Evolutionary conservation across 2,113 vertebrate species (phyloP).

Genomic region (Sinocyclocheilus anshuiensis): DNA sequence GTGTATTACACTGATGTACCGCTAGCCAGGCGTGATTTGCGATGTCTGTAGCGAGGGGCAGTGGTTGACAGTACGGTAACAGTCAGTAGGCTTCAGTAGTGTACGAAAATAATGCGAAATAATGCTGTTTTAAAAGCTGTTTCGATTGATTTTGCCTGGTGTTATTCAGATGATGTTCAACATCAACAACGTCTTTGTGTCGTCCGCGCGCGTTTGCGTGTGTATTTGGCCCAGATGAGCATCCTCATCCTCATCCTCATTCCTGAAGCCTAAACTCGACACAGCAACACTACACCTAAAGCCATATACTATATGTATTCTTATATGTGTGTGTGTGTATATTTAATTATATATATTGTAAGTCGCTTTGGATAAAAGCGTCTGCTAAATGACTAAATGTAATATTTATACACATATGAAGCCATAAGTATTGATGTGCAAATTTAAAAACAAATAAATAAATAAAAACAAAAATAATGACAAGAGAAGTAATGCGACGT

Average conservation of each 20-base stretch:
- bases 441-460: no score
- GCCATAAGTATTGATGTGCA: no score
- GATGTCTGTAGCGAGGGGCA: background rate
- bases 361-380: no score
- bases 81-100: background rate
- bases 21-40: background rate
- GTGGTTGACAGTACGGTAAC: background rate
- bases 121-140: background rate
- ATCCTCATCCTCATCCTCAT: background rate
- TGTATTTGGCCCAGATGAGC: constrained; percentile 11
- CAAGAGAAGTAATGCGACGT: no score
- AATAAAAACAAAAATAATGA: no score
- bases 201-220: background rate
- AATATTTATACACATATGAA: no score
- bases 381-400: no score
- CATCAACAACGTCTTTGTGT: constrained; percentile 35
- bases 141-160: background rate
- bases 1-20: background rate
- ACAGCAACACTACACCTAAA: background rate
- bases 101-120: background rate
- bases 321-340: no score
- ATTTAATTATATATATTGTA: no score
- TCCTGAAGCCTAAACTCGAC: background rate
- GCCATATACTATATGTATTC: background rate
- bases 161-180: background rate